A percentile compares a stretch with the other conserved stretches of the same genome.
These are phyloP conservation scores for Atractosteus spatula DNA, from an alignment of 2,113 vertebrate species.

Conservation along the genomic window DNA sequence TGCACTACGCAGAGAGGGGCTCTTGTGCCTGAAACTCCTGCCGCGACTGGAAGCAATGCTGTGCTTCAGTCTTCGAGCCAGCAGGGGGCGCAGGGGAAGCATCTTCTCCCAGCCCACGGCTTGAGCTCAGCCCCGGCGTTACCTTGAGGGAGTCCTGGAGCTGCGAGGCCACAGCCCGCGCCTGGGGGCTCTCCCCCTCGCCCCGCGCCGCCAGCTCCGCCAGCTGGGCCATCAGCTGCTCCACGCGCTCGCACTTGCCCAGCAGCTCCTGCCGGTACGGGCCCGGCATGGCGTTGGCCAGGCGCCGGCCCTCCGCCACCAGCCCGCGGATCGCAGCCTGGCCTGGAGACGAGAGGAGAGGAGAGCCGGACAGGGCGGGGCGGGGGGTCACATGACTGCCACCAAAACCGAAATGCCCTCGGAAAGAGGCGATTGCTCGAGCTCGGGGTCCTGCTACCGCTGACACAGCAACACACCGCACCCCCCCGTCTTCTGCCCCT, in stretches of 20 bases:
- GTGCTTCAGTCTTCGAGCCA: constrained; percentile 29
- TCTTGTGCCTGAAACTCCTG: too few species aligned
- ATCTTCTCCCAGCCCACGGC: neutral
- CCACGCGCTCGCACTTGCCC: constrained; percentile 90
- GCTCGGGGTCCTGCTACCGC: too few species aligned
- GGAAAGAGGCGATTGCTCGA: neutral
- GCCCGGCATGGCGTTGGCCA: constrained; percentile 90
- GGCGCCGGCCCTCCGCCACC: constrained; percentile 89
- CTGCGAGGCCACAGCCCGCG: constrained; percentile 82
- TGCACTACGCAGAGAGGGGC: too few species aligned
- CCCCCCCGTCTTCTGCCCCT: too few species aligned
- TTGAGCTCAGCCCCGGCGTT: constrained; percentile 24
- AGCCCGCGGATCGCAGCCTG: constrained; percentile 94
- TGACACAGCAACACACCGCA: too few species aligned
- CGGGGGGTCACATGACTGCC: neutral
- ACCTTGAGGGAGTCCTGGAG: constrained; percentile 92
- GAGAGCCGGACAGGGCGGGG: neutral
- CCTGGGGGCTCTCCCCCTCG: constrained; percentile 88
- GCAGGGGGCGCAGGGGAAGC: constrained; percentile 42
- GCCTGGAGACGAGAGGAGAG: constrained; percentile 56
- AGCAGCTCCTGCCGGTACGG: constrained; percentile 87
- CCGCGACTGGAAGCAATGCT: too few species aligned
- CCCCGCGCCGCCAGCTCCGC: constrained; percentile 87
- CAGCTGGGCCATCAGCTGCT: constrained; percentile 88
- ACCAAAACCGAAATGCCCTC: too few species aligned